A percentile compares a stretch with the other conserved stretches of the same genome.
Conservation (phyloP, 2,888 invertebrate genomes). For the Lypha dubia region DNA sequence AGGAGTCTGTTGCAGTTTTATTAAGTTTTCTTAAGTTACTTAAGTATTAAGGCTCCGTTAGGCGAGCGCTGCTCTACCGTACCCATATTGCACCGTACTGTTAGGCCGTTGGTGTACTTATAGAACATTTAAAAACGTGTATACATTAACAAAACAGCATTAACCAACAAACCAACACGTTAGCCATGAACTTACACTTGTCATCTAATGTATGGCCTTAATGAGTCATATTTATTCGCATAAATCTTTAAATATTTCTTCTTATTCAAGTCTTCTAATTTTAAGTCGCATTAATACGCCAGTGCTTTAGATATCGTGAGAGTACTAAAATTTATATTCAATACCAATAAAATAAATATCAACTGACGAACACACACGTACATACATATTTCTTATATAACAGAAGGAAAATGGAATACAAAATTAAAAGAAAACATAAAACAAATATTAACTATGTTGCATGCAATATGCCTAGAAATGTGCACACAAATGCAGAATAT, state of each 20-base stretch:
- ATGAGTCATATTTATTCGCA: no score
- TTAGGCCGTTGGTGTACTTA: no score
- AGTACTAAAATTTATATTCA: constrained; percentile 41
- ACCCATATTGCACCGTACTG: no score
- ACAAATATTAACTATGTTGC: constrained; percentile 64
- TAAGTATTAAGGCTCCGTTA: no score
- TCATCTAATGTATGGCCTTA: no score
- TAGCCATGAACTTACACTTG: not conserved
- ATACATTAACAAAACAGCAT: no score
- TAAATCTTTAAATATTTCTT: no score
- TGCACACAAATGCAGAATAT: constrained; percentile 31
- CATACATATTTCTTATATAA: not conserved
- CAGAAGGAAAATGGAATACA: not conserved
- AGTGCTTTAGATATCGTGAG: constrained; percentile 26
- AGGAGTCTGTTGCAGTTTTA: not conserved
- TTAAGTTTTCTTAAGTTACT: not conserved
- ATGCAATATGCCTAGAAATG: constrained; percentile 65
- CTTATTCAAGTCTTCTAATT: no score
- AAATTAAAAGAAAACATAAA: constrained; percentile 11
- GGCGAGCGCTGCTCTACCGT: no score
- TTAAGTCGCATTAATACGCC: constrained; percentile 2
- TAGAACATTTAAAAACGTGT: no score
- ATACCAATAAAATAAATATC: constrained; percentile 51
- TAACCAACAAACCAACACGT: no score
- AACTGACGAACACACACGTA: not conserved